These are phyloP conservation scores for Lasioglossum marginatum DNA, from an alignment of 2,888 invertebrate species.

Conservation along the genomic window DNA sequence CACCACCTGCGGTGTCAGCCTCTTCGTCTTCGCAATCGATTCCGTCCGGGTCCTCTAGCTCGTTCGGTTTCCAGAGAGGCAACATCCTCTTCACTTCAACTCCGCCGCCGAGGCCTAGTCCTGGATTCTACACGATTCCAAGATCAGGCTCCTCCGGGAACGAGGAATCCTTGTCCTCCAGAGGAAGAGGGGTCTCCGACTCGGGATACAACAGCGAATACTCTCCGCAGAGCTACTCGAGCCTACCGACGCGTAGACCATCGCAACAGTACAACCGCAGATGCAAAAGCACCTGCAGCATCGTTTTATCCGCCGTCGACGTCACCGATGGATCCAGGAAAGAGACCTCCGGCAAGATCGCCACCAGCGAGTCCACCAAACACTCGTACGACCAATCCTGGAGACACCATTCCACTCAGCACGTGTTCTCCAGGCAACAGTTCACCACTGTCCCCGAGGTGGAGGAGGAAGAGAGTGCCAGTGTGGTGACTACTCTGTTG, in stretches of 20 bases:
- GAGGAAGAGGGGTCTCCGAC: constrained; percentile 77
- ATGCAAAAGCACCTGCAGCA: constrained; percentile 89
- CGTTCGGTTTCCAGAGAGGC: constrained; percentile 85
- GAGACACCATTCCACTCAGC: constrained; percentile 82
- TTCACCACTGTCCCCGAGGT: constrained; percentile 83
- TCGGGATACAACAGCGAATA: constrained; percentile 87
- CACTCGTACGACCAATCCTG: constrained; percentile 83
- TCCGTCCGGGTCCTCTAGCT: constrained; percentile 49
- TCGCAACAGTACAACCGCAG: constrained; percentile 85
- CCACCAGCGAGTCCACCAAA: constrained; percentile 69
- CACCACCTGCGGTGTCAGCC: constrained; percentile 40
- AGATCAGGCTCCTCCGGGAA: constrained; percentile 69
- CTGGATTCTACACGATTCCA: constrained; percentile 77
- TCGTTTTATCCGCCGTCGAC: constrained; percentile 87
- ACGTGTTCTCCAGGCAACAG: constrained; percentile 67
- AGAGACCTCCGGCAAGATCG: constrained; percentile 32
- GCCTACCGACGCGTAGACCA: constrained; percentile 75
- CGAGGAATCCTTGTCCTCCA: constrained; percentile 62
- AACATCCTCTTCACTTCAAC: constrained; percentile 86
- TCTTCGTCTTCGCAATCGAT: constrained; percentile 38
- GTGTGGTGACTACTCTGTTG: constrained; percentile 82
- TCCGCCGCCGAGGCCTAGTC: constrained; percentile 79
- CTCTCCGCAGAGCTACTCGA: constrained; percentile 83
- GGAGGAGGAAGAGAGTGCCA: constrained; percentile 78
- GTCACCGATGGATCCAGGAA: constrained; percentile 74